These are phyloP conservation scores for Colostygia pectinataria DNA, from an alignment of 2,888 invertebrate species.

Conservation along the genomic window DNA sequence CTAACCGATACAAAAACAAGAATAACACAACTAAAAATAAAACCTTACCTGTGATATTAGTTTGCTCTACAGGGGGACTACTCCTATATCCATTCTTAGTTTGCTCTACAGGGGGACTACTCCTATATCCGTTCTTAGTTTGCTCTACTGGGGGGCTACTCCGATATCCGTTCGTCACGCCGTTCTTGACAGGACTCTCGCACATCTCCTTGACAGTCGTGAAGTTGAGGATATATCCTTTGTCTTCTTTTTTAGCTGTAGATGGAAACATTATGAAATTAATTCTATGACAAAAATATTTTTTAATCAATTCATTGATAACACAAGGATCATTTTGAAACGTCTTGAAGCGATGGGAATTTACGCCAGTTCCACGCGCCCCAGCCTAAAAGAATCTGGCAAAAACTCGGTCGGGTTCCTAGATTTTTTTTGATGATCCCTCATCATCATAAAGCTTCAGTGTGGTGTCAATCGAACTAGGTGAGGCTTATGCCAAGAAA, in stretches of 20 bases:
- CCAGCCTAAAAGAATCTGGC: too few relatives aligned
- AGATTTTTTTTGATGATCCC: too few relatives aligned
- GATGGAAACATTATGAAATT: constrained; percentile 11
- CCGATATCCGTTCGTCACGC: constrained; percentile 67
- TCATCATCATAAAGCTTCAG: too few relatives aligned
- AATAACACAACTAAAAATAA: too few relatives aligned
- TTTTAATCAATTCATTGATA: too few relatives aligned
- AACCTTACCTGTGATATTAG: constrained; percentile 64
- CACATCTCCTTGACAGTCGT: constrained; percentile 77
- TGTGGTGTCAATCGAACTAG: too few relatives aligned
- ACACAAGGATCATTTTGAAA: too few relatives aligned
- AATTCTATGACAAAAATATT: background rate
- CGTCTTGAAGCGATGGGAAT: too few relatives aligned
- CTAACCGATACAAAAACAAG: too few relatives aligned
- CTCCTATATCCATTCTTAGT: constrained; percentile 35
- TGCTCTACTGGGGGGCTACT: constrained; percentile 78
- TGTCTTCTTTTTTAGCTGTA: constrained; percentile 77
- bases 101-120: constrained; percentile 78
- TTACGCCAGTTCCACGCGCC: too few relatives aligned
- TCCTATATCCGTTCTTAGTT: constrained; percentile 72
- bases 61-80: constrained; percentile 11
- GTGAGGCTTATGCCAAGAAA: too few relatives aligned
- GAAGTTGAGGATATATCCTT: constrained; percentile 77
- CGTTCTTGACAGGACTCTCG: constrained; percentile 73
- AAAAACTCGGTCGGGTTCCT: too few relatives aligned